Evolutionary conservation across 2,113 vertebrate species (phyloP).

Genomic region (Lynx canadensis): DNA sequence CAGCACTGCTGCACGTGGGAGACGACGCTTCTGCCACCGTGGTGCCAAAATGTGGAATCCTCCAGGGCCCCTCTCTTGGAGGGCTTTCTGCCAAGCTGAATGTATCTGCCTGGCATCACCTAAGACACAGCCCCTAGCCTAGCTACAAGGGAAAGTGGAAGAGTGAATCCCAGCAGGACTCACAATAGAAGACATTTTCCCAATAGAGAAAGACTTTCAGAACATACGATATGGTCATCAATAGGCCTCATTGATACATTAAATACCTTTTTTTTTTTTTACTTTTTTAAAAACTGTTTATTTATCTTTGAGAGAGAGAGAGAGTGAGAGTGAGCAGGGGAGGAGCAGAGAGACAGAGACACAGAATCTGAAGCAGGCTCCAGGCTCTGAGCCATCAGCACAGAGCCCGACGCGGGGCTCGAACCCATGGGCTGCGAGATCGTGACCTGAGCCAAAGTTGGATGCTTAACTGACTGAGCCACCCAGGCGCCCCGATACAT

Average conservation of each 20-base stretch:
- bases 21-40: accelerated
- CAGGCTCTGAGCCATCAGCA: too few species aligned
- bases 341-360: too few species aligned
- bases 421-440: too few species aligned
- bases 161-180: not conserved
- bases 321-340: too few species aligned
- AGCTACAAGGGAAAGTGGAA: not conserved
- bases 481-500: too few species aligned
- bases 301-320: too few species aligned
- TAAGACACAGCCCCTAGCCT: not conserved
- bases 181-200: not conserved
- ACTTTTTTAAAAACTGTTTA: too few species aligned
- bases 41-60: not conserved
- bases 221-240: not conserved
- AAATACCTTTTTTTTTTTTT: not conserved
- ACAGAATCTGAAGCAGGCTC: too few species aligned
- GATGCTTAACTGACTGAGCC: too few species aligned
- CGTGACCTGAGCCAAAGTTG: too few species aligned
- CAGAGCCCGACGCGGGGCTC: too few species aligned
- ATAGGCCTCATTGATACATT: not conserved
- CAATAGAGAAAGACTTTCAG: not conserved
- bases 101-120: not conserved
- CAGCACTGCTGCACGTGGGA: not conserved
- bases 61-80: not conserved
- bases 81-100: not conserved